Evolutionary conservation across 2,888 invertebrate species (phyloP).

Genomic region (Eremobia ochroleuca): DNA sequence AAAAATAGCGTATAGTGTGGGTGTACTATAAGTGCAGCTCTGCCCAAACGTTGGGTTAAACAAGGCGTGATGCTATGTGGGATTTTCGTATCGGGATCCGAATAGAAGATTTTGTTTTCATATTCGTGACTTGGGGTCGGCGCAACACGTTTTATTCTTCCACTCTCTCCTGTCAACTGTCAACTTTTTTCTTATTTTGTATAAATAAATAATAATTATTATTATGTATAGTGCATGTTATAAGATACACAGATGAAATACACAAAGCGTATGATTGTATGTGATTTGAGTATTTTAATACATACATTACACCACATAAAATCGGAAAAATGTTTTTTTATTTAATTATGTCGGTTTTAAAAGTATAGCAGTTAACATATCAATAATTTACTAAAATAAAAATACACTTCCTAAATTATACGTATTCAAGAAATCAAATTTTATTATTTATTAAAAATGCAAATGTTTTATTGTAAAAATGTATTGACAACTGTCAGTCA

Average conservation of each 20-base stretch:
- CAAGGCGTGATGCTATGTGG: too few relatives aligned
- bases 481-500: slow-evolving; percentile 12
- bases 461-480: slow-evolving; percentile 24
- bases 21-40: background rate
- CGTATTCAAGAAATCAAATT: slow-evolving; percentile 17
- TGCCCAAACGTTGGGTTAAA: background rate
- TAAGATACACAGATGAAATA: slow-evolving; percentile 17
- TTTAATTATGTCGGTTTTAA: background rate
- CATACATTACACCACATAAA: background rate
- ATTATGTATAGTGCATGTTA: background rate
- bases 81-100: slow-evolving; percentile 16
- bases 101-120: too few relatives aligned
- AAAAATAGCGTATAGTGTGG: background rate
- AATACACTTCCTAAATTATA: slow-evolving; percentile 41
- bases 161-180: too few relatives aligned
- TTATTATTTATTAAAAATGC: slow-evolving; percentile 17
- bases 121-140: too few relatives aligned
- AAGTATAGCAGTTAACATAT: slow-evolving; percentile 41
- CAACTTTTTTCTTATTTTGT: too few relatives aligned
- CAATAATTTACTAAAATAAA: slow-evolving; percentile 23
- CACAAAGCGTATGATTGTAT: slow-evolving; percentile 3
- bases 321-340: background rate
- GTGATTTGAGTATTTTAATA: slow-evolving; percentile 14
- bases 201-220: background rate
- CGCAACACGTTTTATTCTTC: too few relatives aligned